phyloP scores from a whole-genome alignment of 2,888 invertebrate genomes.

The Trissolcus japonicus region DNA sequence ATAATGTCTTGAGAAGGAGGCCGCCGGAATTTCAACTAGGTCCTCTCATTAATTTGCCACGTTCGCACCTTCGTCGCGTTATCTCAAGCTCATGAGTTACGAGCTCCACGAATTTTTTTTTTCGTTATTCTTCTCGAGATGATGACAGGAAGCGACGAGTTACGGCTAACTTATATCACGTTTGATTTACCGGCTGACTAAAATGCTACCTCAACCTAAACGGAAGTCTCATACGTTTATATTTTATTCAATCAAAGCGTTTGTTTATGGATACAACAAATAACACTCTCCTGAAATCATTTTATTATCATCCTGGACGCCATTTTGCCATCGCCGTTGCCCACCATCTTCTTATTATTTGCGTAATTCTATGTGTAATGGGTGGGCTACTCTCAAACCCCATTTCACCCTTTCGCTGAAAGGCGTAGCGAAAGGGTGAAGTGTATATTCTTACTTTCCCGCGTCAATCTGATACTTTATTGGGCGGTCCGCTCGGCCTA shows the following conservation, averaged over 20 bases:
- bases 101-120: slow-evolving; percentile 14
- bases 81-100: slow-evolving; percentile 38
- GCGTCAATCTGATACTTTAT: too few species aligned
- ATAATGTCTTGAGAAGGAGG: slow-evolving; percentile 27
- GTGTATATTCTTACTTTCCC: neutral
- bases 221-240: slow-evolving; percentile 1
- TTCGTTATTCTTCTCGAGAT: neutral
- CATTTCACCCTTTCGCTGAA: too few species aligned
- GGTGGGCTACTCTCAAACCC: slow-evolving; percentile 2
- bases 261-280: too few species aligned
- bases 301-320: too few species aligned
- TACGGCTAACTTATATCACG: slow-evolving; percentile 30
- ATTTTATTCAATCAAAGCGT: neutral
- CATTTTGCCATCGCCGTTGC: too few species aligned
- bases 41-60: slow-evolving; percentile 46
- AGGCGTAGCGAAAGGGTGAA: too few species aligned
- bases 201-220: neutral
- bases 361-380: too few species aligned
- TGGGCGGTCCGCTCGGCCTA: too few species aligned
- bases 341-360: too few species aligned
- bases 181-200: neutral
- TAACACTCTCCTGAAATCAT: too few species aligned
- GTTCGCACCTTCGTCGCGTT: slow-evolving; percentile 43
- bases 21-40: slow-evolving; percentile 43
- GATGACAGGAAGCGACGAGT: slow-evolving; percentile 51